Base-by-base conservation (phyloP, 2,888 invertebrate genomes). In the Perizoma flavofasciatum region DNA sequence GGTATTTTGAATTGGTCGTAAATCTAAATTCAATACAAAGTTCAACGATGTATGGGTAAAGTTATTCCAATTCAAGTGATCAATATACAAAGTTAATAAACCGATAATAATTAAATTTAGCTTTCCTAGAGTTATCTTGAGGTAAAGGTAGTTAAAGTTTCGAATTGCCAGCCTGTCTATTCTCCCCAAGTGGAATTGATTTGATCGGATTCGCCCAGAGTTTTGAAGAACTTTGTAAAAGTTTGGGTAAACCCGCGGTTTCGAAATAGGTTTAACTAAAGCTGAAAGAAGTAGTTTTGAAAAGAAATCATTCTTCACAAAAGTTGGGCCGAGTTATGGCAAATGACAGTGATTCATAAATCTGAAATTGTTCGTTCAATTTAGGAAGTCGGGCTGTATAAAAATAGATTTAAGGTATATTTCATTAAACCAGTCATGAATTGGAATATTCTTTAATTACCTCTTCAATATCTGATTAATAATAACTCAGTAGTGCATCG, bases 151-250 rank as follows among this genome's bases (percentile, higher is more conserved):
- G 74, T 75, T 77, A 75, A 85, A 85, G 79, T 83, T 82, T 75
- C 71, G 72, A 78, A 74, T 75, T 70, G 71, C 74, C 74, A 76
- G 78, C 76, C 79, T 81, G 81, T 79, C 85, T 81, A 85, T 88
- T 86, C 83, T 83, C 79, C 78, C 75, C 72, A 82, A 86, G 81
- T 81, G 69, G 81, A 87, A 87, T 87, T 85, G 89, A 88, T 86
- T 86, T 82, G 83, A 85, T 86, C 85, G 79, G 81, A 83, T 84
- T 81, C 82, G 68, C 76, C 76, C 77, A 72, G 74, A 83, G 79
- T 82, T 83, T 78, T 69, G 66, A 68, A 70, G 68, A 86, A 84
- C 77, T 86, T 79, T 57, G 72, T 70, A 69, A 77, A 86, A 88
- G 79, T 88, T 86, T 62, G 71, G 76, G 73, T 79, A 78, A 85